A percentile compares a stretch with the other conserved stretches of the same genome.
These are phyloP conservation scores for Percopsis omiscomaycus DNA, from an alignment of 2,797 vertebrate genomes.

Conservation along the genomic window DNA sequence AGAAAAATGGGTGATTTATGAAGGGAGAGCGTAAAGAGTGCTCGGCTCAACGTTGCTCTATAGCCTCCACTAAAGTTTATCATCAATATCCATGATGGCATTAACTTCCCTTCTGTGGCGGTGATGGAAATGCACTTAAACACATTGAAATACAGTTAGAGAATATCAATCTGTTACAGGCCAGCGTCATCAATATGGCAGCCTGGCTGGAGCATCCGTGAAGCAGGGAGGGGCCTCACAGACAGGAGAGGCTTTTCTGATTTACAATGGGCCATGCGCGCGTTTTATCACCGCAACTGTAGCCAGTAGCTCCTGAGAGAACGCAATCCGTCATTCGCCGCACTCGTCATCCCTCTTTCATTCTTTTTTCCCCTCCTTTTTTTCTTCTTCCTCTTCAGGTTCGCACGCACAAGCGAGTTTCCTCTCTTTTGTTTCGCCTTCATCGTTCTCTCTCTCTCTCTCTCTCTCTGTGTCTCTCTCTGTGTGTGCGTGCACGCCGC, in stretches of 20 bases:
- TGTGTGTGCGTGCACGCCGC: neutral
- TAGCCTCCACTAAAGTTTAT: constrained; percentile 64
- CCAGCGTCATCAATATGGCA: constrained; percentile 62
- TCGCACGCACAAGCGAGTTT: constrained; percentile 32
- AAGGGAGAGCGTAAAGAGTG: constrained; percentile 52
- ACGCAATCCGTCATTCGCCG: constrained; percentile 50
- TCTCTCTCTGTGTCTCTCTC: constrained; percentile 5
- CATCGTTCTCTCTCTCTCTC: neutral
- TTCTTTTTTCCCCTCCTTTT: constrained; percentile 25
- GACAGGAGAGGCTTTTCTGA: constrained; percentile 56
- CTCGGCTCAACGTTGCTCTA: constrained; percentile 55
- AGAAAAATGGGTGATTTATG: constrained; percentile 70
- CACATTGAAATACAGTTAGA: constrained; percentile 57
- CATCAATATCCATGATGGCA: constrained; percentile 68
- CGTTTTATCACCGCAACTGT: constrained; percentile 58
- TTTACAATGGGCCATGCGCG: constrained; percentile 54
- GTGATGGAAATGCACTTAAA: constrained; percentile 75
- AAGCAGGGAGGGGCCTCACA: constrained; percentile 45
- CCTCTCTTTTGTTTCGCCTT: constrained; percentile 27
- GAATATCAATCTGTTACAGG: constrained; percentile 62
- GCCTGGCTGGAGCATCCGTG: constrained; percentile 48
- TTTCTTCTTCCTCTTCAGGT: constrained; percentile 21
- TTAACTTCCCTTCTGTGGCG: constrained; percentile 59
- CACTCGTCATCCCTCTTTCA: constrained; percentile 35
- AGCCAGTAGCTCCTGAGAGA: constrained; percentile 45